Base-by-base conservation (phyloP, 35 echinoderm and acorn worm species). In the Lytechinus pictus region DNA sequence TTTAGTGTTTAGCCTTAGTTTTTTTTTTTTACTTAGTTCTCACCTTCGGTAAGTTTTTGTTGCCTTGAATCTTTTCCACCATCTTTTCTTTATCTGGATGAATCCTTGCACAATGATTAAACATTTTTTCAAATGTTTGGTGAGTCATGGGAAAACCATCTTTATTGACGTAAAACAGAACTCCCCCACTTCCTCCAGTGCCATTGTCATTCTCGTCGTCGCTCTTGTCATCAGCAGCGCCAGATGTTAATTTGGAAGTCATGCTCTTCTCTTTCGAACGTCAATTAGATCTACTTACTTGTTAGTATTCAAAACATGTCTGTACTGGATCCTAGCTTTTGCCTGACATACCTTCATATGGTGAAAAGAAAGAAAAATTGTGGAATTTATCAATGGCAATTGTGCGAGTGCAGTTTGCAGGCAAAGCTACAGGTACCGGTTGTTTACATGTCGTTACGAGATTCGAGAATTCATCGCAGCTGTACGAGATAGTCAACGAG, bases 141-240 rank as follows among this genome's bases (percentile, higher is more conserved):
- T 92, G 28, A 24, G 96, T 90, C 28, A 99, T 95, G 5, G 98
- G 98, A 52, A 99, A 96, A 11, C 97, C 98, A 56, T 98, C 97
- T 58, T 98, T 99, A 92, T 99, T 99, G 52, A 99, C 98, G 66
- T 99, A 99, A 94, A 99, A 98, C 27, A 99, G 89, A 27, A 98
- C 98, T 13, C 96, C 97, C 28, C 95, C 96, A 27, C 86, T 89
- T 28, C 94, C 97, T 6, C 87, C 86, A 28, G 86, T 56, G 28
- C 96, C 96, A 28, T 95, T 44, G 16, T 97, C 94, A 2, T 95
- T 91, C n/a, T 94, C 57, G 27, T 95, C 61, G 58, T 92, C 92
- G 29, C 27, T n/a, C 9, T 44, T 90, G 8, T 90, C 52, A 33
- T 90, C 88, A 16, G 28, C 88, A 52, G 88, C 88, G 14, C 10